Base-by-base conservation (phyloP, 2,113 vertebrate genomes). In the Pyxicephalus adspersus region DNA sequence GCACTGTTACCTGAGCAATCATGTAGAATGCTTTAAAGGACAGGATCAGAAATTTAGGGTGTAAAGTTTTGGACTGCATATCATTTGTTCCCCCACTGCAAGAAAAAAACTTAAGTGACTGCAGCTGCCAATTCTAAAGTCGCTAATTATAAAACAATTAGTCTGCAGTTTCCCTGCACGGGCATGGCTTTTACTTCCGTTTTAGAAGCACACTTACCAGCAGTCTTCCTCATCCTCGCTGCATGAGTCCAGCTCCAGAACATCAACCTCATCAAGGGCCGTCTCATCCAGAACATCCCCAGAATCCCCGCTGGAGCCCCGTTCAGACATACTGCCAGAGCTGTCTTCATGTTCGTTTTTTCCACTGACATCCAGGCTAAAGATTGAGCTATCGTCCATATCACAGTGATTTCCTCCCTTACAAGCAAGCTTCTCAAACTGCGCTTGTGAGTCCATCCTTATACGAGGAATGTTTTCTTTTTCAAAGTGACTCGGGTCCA, bases 211-310 rank as follows among this genome's bases (percentile, higher is more conserved):
- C 63, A 92, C 96, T 0, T 94, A 97, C 96, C 96, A 98, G 80
- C 94, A 93, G 85, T 94, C 92, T 25, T 96, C 95, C 0, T 95
- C 95, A 15, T 94, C 95, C 4, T 94, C 93, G 0, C 81, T 87
- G 84, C 90, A 92, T 4, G 89, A 92, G 38, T 93, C 94, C 76
- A 96, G 90, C 83, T 97, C 92, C 0, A 98, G 84, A 79, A 95
- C 91, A 31, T 96, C 95, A 77, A 96, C 94, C 77, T 95, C 94
- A 63, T 97, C 96, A 85, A 96, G 89, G 0, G 92, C 90, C 0
- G 85, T 86, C 13, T 91, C 85, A 1, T 26, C 55, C 0, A 66
- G 31, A 0, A 85, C 23, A 6, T 25, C 22, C 1, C 86, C 85
- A 20, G 88, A 77, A 16, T 85, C 89, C 2, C 80, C 91, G 11